Base-by-base conservation (phyloP, 2,113 vertebrate species). In the Manacus vitellinus region DNA sequence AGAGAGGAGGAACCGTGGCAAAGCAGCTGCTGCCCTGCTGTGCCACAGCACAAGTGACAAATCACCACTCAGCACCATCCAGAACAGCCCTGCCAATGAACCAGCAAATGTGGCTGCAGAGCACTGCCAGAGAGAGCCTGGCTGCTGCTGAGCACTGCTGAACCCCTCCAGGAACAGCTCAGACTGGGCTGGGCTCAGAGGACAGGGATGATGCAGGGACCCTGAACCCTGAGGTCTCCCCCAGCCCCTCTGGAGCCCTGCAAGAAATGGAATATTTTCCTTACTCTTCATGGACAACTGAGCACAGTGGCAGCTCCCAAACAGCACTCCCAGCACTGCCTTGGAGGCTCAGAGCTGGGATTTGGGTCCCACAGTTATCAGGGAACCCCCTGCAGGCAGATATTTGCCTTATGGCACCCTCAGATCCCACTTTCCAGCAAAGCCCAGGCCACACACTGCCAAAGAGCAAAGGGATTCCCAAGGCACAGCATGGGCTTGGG, bases 31-130 rank as follows among this genome's bases (percentile, higher is more conserved):
- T 39, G 44, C 5, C 70, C 77, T 77, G 88, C 70, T 86, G 85
- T 66, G 85, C 52, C 88, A 59, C 81, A 46, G 76, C 73, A 88
- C 75, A 30, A 83, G 85, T 58, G 76, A 95, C 71, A 85, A 59
- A 59, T 49, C 84, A 61, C 8, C 74, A 68, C 62, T 47, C 73
- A 20, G 75, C 79, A 90, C 27, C 81, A 51, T 63, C 46, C 74
- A 47, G 4, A 85, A 3, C 35, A 71, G 51, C 41, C 58, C 78
- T 67, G 21, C 54, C 4, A 27, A 30, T 4, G 27, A 27, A 44
- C 1, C 62, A 65, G 18, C 55, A 31, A 2, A 30, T 4, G 30
- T 0, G 3, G 61, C 4, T 17, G 20, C 35, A 28, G 70, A 25
- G 52, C 41, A 35, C 62, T 13, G 33, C 47, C 54, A 72, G 52